Percentiles rank a stretch among this genome's conserved stretches.
Evolutionary conservation across 2,888 invertebrate species (phyloP).

Genomic region (Mesorhabditis sp.): DNA sequence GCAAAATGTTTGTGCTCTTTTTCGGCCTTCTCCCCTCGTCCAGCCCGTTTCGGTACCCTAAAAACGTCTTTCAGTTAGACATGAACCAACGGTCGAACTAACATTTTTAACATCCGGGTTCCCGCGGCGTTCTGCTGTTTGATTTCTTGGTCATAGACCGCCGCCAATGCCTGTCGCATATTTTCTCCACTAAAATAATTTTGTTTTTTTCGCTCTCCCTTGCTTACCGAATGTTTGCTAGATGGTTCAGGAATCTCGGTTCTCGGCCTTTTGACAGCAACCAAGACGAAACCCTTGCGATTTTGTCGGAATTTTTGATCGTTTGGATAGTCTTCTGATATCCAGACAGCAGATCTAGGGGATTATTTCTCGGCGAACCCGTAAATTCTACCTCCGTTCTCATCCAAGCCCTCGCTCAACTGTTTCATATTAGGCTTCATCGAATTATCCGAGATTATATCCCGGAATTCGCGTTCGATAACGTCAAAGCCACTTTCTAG

Average conservation of each 20-base stretch:
- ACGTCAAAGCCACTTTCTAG: slow-evolving; percentile 47
- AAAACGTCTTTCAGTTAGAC: background rate
- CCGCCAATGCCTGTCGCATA: slow-evolving; percentile 25
- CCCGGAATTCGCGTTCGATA: slow-evolving; percentile 50
- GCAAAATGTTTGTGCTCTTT: background rate
- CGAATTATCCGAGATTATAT: slow-evolving; percentile 33
- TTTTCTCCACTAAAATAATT: slow-evolving; percentile 20
- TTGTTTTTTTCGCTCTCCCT: background rate
- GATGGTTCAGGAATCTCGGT: slow-evolving; percentile 27
- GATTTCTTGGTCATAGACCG: slow-evolving; percentile 21
- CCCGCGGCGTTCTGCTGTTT: background rate
- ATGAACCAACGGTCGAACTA: no score
- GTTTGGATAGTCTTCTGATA: slow-evolving; percentile 19
- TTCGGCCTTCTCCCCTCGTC: background rate
- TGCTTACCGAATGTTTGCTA: slow-evolving; percentile 31
- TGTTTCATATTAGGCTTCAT: slow-evolving; percentile 23
- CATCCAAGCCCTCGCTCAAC: slow-evolving; percentile 23
- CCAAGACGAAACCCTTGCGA: slow-evolving; percentile 38
- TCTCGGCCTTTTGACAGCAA: slow-evolving; percentile 28
- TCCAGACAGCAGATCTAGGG: slow-evolving; percentile 18
- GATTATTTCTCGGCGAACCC: background rate
- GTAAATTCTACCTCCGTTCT: slow-evolving; percentile 14
- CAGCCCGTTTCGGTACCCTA: background rate
- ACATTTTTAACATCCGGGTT: background rate
- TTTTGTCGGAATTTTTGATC: slow-evolving; percentile 22